These are phyloP conservation scores for Drosophila mettleri DNA, from an alignment of 2,888 invertebrate genomes.

Conservation along the genomic window DNA sequence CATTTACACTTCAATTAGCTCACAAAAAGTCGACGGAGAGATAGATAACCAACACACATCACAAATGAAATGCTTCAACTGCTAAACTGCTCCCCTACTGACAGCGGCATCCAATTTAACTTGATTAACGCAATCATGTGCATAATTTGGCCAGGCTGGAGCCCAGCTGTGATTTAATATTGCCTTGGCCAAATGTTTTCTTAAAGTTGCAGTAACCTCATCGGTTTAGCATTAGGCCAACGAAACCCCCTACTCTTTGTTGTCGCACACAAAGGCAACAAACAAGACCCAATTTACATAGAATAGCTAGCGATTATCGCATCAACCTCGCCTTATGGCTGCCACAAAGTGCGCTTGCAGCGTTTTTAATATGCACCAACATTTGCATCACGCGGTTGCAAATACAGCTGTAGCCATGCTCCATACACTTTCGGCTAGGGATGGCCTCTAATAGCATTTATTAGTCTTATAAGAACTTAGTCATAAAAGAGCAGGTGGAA, in stretches of 20 bases:
- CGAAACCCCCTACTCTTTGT: slow-evolving; percentile 16
- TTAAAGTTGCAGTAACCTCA: slow-evolving; percentile 41
- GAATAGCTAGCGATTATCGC: slow-evolving; percentile 72
- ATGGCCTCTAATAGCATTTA: neutral
- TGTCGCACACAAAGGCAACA: slow-evolving; percentile 40
- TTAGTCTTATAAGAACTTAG: no score
- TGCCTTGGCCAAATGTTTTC: slow-evolving; percentile 19
- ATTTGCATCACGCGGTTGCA: slow-evolving; percentile 18
- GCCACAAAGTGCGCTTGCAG: slow-evolving; percentile 57
- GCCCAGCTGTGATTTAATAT: slow-evolving; percentile 33
- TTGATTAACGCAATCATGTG: slow-evolving; percentile 66
- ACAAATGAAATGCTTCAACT: slow-evolving; percentile 40
- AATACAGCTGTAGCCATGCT: neutral
- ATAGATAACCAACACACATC: slow-evolving; percentile 23
- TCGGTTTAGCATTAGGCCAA: slow-evolving; percentile 43
- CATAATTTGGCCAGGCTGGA: slow-evolving; percentile 43
- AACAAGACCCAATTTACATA: slow-evolving; percentile 67
- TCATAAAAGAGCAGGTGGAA: no score
- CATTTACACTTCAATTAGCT: slow-evolving; percentile 43
- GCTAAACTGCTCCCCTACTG: slow-evolving; percentile 34
- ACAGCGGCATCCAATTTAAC: slow-evolving; percentile 50
- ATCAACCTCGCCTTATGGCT: slow-evolving; percentile 45
- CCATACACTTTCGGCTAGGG: slow-evolving; percentile 1
- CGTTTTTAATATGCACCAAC: slow-evolving; percentile 65
- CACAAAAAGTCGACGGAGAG: slow-evolving; percentile 4